Evolutionary conservation across 2,113 vertebrate species (phyloP).

Genomic region (Agelaius tricolor): DNA sequence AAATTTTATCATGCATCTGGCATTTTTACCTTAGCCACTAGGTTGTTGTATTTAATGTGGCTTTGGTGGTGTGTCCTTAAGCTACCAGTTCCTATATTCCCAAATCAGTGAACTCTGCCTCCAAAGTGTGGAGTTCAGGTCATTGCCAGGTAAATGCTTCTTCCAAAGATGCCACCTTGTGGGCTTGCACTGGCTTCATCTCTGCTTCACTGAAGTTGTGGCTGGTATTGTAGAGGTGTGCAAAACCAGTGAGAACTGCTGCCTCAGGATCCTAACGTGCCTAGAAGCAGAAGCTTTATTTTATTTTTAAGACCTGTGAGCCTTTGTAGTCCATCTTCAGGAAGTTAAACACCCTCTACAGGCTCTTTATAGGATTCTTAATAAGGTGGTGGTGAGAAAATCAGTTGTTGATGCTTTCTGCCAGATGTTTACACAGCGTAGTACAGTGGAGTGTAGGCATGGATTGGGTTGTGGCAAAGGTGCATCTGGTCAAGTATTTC

Average conservation of each 20-base stretch:
- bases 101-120: background rate
- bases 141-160: background rate
- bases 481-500: background rate
- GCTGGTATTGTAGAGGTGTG: fast-evolving
- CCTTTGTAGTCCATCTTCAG: background rate
- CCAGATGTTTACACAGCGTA: background rate
- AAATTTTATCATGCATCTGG: background rate
- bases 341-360: background rate
- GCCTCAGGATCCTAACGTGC: background rate
- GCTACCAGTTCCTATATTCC: background rate
- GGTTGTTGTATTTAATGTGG: background rate
- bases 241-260: background rate
- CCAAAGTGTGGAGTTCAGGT: background rate
- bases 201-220: background rate
- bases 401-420: background rate
- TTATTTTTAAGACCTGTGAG: background rate
- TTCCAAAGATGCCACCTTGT: background rate
- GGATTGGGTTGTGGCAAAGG: background rate
- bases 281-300: background rate
- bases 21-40: background rate
- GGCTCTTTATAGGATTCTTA: background rate
- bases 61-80: background rate
- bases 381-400: background rate
- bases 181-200: background rate
- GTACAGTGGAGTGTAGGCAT: background rate